phyloP scores from a whole-genome alignment of 2,113 vertebrate species.

The Semicossyphus pulcher region DNA sequence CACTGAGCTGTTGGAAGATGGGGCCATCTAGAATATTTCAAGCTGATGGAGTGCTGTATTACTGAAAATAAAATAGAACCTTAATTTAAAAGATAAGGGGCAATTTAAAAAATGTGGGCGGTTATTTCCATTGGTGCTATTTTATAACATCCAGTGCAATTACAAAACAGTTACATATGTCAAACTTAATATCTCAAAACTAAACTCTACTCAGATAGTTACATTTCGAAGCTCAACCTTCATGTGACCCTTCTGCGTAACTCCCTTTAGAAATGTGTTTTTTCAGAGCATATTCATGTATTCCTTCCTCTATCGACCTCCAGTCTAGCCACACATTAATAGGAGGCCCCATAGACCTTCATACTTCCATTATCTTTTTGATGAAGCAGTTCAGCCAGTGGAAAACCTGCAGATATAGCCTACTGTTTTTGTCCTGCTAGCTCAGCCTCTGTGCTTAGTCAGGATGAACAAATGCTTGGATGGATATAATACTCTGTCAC shows the following conservation, averaged over 20 bases:
- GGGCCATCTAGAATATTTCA: too few species aligned
- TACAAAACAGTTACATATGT: too few species aligned
- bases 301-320: not conserved
- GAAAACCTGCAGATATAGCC: not conserved
- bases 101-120: too few species aligned
- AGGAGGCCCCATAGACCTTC: not conserved
- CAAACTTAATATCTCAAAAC: too few species aligned
- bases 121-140: too few species aligned
- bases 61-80: too few species aligned
- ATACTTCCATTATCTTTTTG: not conserved
- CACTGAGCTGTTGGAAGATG: too few species aligned
- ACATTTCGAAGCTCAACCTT: not conserved
- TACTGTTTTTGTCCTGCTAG: not conserved
- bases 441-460: slow-evolving; percentile 11
- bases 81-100: too few species aligned
- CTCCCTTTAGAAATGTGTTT: not conserved
- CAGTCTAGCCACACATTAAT: not conserved
- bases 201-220: not conserved
- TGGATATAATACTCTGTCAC: not conserved
- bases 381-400: not conserved
- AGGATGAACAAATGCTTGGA: slow-evolving; percentile 16
- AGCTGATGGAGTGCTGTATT: too few species aligned
- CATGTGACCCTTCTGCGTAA: not conserved
- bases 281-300: not conserved
- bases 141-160: too few species aligned